These are phyloP conservation scores for Bungarus multicinctus DNA, from an alignment of 2,113 vertebrate species.

Conservation along the genomic window DNA sequence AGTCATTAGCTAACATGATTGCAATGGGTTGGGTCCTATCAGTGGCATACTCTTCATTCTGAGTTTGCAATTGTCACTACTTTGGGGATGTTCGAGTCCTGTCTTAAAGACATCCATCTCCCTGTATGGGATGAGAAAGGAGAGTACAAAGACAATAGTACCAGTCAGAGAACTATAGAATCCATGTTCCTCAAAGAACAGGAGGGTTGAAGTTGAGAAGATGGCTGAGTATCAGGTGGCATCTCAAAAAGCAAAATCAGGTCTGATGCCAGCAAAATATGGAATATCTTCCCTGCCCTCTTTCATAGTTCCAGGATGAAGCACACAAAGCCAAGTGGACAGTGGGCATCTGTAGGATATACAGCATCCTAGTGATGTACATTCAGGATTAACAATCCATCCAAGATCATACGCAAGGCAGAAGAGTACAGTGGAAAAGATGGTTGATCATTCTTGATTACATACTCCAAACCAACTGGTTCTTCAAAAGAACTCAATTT, in stretches of 20 bases:
- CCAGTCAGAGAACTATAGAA: not conserved
- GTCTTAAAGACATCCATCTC: constrained; percentile 6
- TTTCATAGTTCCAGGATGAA: not conserved
- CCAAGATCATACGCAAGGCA: not conserved
- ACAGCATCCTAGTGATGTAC: not conserved
- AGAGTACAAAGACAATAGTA: not conserved
- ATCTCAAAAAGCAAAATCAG: not conserved
- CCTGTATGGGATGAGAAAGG: not conserved
- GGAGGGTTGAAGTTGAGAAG: not conserved
- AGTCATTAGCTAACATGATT: constrained; percentile 1
- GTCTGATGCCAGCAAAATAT: not conserved
- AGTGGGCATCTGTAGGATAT: not conserved
- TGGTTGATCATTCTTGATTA: not conserved
- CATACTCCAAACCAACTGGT: not conserved
- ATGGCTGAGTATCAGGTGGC: not conserved
- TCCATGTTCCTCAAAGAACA: not conserved
- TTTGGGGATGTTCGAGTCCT: not conserved
- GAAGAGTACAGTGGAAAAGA: not conserved
- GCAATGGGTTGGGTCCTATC: not conserved
- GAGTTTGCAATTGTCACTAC: not conserved
- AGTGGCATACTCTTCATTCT: not conserved
- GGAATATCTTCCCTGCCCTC: not conserved
- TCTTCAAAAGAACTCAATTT: not conserved
- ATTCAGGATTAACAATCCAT: not conserved
- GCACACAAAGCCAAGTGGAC: not conserved